Evolutionary conservation across 1,140 invertebrate genomes (phyloP).

Genomic region (Zaprionus kolodkinae): DNA sequence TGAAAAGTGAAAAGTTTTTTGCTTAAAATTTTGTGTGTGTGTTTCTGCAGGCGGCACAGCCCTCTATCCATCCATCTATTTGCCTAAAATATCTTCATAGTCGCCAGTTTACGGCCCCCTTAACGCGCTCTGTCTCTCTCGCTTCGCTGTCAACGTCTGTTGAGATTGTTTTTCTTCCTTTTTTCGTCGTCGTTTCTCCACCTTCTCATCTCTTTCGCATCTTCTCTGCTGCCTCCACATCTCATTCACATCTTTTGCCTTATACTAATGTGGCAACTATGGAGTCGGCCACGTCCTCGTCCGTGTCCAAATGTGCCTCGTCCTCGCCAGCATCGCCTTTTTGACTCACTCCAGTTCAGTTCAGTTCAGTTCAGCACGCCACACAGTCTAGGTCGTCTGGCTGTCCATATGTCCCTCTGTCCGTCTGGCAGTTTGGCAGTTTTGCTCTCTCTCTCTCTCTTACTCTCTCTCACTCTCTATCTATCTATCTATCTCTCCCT

Average conservation of each 20-base stretch:
- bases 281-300: constrained; percentile 16
- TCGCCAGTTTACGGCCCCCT: constrained; percentile 76
- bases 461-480: background rate
- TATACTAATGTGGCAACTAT: constrained; percentile 69
- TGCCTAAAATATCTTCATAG: constrained; percentile 83
- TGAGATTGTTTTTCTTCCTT: constrained; percentile 61
- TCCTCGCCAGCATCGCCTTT: constrained; percentile 16
- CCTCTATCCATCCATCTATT: constrained; percentile 71
- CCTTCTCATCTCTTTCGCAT: background rate
- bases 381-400: constrained; percentile 40
- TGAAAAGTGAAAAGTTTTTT: constrained; percentile 59
- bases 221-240: background rate
- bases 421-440: background rate
- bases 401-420: background rate
- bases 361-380: constrained; percentile 18
- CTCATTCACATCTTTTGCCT: constrained; percentile 52
- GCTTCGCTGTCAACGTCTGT: constrained; percentile 74
- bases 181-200: constrained; percentile 41
- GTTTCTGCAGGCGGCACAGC: constrained; percentile 31
- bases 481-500: background rate
- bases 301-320: constrained; percentile 5
- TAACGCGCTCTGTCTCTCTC: constrained; percentile 44
- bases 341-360: constrained; percentile 32
- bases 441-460: constrained; percentile 2
- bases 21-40: constrained; percentile 48